Base-by-base conservation (phyloP, 2,797 vertebrate species). In the Mycteria americana region DNA sequence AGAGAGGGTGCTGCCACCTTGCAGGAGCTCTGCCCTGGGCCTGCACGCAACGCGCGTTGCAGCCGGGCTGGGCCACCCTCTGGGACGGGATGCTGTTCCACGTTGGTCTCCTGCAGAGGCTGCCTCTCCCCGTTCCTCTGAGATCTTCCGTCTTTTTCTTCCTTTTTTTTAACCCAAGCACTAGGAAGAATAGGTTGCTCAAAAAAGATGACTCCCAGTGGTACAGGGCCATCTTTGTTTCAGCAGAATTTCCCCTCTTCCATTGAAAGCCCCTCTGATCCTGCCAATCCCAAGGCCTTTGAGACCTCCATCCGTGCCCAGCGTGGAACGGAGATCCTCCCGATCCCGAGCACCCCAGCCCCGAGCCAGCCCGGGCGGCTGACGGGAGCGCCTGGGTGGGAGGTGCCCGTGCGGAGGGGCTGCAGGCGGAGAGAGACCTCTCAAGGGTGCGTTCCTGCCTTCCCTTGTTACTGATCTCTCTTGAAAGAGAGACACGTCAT, bases 31-130 rank as follows among this genome's bases (percentile, higher is more conserved):
- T 28, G 19, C 41, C 33, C 7, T 9, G 2, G 41, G 24, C 16
- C 53, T 3, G 33, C 48, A 2, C 5, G 0, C 30, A 2, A 2
- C 0, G 10, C 5, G 0, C 0, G 1, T 13, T 2, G 11, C 35
- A 33, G 45, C 50, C 9, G 1, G 39, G 22, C 51, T 25, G 39
- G 23, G 17, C 24, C 13, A 11, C 27, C 17, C n/a, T 12, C 5
- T 7, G 54, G 75, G 21, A 14, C 11, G 2, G 46, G 64, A 13
- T 8, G 1, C 12, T 0, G 0, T 9, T 39, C 11, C 27, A 3
- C 3, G 7, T 2, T 24, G 33, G 31, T 45, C 43, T 39, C 19
- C 19, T 25, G 60, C 30, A 74, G 63, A 11, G 11, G 24, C 64
- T 59, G 45, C 77, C 25, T 64, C 64, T 46, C 12, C 60, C 31